These are phyloP conservation scores for Hermetia illucens DNA, from an alignment of 1,140 invertebrate species.

Conservation along the genomic window DNA sequence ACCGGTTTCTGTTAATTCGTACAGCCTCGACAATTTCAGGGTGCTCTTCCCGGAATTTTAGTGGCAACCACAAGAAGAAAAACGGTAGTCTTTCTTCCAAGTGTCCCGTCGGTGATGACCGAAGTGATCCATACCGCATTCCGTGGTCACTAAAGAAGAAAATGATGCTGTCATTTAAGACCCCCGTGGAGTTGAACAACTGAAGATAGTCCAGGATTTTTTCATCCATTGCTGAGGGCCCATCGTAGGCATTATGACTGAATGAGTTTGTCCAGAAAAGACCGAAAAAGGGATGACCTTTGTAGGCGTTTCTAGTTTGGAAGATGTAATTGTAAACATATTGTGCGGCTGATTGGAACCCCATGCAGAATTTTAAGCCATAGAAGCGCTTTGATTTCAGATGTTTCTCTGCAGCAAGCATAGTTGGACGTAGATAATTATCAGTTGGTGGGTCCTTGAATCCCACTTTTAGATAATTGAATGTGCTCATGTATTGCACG, in stretches of 20 bases:
- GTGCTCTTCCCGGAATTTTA: constrained; percentile 48
- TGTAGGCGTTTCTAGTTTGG: constrained; percentile 39
- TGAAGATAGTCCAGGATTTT: constrained; percentile 41
- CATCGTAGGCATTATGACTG: constrained; percentile 63
- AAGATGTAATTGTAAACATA: constrained; percentile 40
- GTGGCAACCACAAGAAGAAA: constrained; percentile 63
- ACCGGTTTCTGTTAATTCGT: constrained; percentile 49
- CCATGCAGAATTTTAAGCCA: constrained; percentile 37
- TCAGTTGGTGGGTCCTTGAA: constrained; percentile 66
- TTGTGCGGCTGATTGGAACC: constrained; percentile 40
- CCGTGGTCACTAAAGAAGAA: constrained; percentile 89
- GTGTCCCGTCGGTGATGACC: constrained; percentile 52
- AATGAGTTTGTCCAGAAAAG: constrained; percentile 68
- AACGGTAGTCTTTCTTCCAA: constrained; percentile 84
- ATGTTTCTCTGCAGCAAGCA: constrained; percentile 43
- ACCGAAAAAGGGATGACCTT: constrained; percentile 47
- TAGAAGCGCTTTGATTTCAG: constrained; percentile 30
- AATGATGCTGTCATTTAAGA: constrained; percentile 51
- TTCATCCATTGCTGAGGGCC: constrained; percentile 50
- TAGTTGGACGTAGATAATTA: constrained; percentile 66
- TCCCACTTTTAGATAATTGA: constrained; percentile 66
- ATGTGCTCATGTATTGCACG: constrained; percentile 53
- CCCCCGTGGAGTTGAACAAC: constrained; percentile 37
- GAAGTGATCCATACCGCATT: constrained; percentile 67
- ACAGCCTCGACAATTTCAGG: constrained; percentile 50